Evolutionary conservation across 64 coral and sea anemone species (phyloP).

Genomic region (Dendrophyllia cribrosa): DNA sequence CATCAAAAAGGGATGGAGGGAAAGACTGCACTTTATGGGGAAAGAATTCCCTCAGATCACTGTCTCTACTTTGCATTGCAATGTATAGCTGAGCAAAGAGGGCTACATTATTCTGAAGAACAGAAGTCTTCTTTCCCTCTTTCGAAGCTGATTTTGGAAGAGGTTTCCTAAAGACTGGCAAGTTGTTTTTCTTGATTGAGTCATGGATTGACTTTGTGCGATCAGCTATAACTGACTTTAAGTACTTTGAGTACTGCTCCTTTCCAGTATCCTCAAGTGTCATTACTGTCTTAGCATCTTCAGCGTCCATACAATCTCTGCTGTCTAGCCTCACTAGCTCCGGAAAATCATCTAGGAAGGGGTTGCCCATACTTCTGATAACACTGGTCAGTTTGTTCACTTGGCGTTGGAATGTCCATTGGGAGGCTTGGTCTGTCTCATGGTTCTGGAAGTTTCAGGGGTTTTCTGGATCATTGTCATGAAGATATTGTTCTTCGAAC

Average conservation of each 20-base stretch:
- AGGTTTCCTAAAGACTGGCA: constrained; percentile 35
- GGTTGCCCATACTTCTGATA: constrained; percentile 27
- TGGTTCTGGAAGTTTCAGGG: background rate
- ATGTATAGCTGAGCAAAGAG: background rate
- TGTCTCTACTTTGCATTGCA: constrained; percentile 8
- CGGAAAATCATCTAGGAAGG: constrained; percentile 36
- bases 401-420: constrained; percentile 30
- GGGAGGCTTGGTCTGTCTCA: background rate
- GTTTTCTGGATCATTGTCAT: background rate
- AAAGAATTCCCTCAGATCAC: constrained; percentile 31
- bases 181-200: constrained; percentile 27
- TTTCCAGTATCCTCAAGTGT: constrained; percentile 3
- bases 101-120: background rate
- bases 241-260: background rate
- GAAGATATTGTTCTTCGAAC: constrained; percentile 32
- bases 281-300: background rate
- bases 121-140: background rate
- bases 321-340: constrained; percentile 27
- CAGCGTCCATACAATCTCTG: constrained; percentile 11
- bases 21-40: constrained; percentile 18
- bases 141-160: background rate
- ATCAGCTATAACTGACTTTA: background rate
- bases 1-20: constrained; percentile 32
- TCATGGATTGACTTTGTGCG: background rate
- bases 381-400: constrained; percentile 10